A percentile compares a stretch with the other conserved stretches of the same genome.
These are phyloP conservation scores for Labia minor DNA, from an alignment of 2,888 invertebrate genomes.

Conservation along the genomic window DNA sequence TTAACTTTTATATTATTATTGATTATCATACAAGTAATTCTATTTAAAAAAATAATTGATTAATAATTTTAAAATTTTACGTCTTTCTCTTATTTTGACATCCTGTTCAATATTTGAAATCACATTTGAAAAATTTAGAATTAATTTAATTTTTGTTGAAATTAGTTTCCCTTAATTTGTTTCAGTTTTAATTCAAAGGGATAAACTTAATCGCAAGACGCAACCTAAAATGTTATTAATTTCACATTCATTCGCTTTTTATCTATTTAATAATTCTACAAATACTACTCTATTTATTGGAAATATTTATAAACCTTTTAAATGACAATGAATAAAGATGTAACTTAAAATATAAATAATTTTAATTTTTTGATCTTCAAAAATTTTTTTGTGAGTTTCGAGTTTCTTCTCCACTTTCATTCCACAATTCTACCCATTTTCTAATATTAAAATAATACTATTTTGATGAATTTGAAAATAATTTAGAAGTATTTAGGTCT, in stretches of 20 bases:
- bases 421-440: too few relatives aligned
- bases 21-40: too few relatives aligned
- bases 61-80: too few relatives aligned
- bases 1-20: too few relatives aligned
- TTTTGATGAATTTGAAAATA: too few relatives aligned
- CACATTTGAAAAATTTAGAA: not conserved
- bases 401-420: not conserved
- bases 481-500: too few relatives aligned
- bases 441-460: too few relatives aligned
- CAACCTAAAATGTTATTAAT: conserved; percentile 27
- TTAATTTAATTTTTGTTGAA: not conserved
- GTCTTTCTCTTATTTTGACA: too few relatives aligned
- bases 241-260: conserved; percentile 37
- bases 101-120: too few relatives aligned
- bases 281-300: conserved; percentile 20
- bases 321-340: not conserved
- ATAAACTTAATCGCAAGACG: not conserved
- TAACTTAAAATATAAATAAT: not conserved
- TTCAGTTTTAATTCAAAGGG: not conserved
- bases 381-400: not conserved
- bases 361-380: not conserved
- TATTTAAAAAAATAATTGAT: too few relatives aligned
- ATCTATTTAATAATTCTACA: conserved; percentile 31
- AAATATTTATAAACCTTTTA: not conserved
- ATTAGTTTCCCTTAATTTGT: not conserved